Evolutionary conservation across 2,113 vertebrate species (phyloP).

Genomic region (Cariama cristata): DNA sequence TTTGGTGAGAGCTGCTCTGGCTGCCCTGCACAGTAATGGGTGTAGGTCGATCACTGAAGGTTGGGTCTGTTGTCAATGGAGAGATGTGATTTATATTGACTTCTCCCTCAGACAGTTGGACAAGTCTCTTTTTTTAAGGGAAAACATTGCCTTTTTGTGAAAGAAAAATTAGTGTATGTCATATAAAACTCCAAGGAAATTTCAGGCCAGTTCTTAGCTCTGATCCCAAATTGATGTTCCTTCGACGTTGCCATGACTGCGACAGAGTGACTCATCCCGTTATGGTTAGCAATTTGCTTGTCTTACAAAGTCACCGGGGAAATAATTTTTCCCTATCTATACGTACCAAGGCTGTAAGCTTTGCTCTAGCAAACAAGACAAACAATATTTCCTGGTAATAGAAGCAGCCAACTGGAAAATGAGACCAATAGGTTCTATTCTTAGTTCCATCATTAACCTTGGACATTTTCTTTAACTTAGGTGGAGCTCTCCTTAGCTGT

Average conservation of each 20-base stretch:
- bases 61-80: not conserved
- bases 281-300: conserved; percentile 58
- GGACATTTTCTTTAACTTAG: conserved; percentile 16
- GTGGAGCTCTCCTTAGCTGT: not conserved
- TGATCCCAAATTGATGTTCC: conserved; percentile 55
- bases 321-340: conserved; percentile 60
- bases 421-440: conserved; percentile 40
- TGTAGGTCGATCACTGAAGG: not conserved
- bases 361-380: conserved; percentile 55
- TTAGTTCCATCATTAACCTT: conserved; percentile 50
- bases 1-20: not conserved
- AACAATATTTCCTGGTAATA: conserved; percentile 29
- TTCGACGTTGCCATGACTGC: conserved; percentile 71
- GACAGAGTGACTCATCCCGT: conserved; percentile 65
- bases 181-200: conserved; percentile 18
- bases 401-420: conserved; percentile 60
- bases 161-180: not conserved
- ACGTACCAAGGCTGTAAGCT: conserved; percentile 24
- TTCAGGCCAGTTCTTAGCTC: conserved; percentile 26
- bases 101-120: not conserved
- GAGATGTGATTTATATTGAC: not conserved
- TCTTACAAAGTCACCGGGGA: conserved; percentile 56
- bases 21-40: not conserved
- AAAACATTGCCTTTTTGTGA: not conserved
- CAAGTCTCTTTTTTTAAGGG: not conserved